These are phyloP conservation scores for Polyploca ridens DNA, from an alignment of 2,888 invertebrate genomes.

Conservation along the genomic window DNA sequence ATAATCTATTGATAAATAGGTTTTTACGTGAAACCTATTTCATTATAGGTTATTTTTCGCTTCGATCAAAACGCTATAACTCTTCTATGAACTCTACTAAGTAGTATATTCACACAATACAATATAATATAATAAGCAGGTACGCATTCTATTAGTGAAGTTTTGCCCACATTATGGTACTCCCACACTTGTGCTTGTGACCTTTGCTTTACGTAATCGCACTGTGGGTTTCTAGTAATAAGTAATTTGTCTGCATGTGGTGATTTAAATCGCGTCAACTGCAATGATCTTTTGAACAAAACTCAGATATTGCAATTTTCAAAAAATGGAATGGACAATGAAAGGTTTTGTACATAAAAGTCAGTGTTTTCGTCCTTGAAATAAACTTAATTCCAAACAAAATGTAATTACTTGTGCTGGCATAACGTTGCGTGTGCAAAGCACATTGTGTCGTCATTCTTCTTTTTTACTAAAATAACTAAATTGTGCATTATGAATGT, in stretches of 20 bases:
- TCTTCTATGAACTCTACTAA: background rate
- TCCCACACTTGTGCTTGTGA: slow-evolving; percentile 47
- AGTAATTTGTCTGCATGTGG: slow-evolving; percentile 19
- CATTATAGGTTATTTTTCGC: no score
- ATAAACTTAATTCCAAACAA: no score
- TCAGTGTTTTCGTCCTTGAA: background rate
- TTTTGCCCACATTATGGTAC: slow-evolving; percentile 34
- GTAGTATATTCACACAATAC: slow-evolving; percentile 23
- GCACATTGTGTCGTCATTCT: no score
- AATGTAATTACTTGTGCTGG: no score
- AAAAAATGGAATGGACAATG: no score
- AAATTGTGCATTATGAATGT: no score
- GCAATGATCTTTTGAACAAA: background rate
- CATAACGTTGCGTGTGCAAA: no score
- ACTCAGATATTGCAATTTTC: background rate
- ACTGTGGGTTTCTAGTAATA: slow-evolving; percentile 32
- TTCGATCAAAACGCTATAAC: background rate
- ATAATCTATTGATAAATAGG: no score
- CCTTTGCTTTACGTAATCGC: slow-evolving; percentile 47
- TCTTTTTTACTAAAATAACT: no score
- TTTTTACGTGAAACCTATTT: no score
- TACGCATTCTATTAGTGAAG: slow-evolving; percentile 22
- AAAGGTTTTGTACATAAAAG: no score
- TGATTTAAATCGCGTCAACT: slow-evolving; percentile 21
- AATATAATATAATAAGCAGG: slow-evolving; percentile 32